phyloP scores from a whole-genome alignment of 2,113 vertebrate genomes.

The Nycticebus coucang region DNA sequence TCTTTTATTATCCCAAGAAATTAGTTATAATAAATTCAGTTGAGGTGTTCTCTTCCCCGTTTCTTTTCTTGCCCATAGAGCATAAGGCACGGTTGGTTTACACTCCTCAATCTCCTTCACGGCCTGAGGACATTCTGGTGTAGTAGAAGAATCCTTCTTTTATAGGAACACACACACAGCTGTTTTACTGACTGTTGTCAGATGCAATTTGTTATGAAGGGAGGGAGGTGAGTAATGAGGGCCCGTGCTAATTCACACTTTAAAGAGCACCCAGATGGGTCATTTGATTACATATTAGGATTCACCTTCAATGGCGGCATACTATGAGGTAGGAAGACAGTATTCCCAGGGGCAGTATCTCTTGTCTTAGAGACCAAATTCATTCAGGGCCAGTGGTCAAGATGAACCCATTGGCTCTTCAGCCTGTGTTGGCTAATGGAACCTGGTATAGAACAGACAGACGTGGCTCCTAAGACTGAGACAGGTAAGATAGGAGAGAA shows the following conservation, averaged over 20 bases:
- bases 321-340: neutral
- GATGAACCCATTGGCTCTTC: neutral
- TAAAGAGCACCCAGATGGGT: conserved; percentile 36
- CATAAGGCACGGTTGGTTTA: conserved; percentile 17
- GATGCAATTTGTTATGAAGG: conserved; percentile 49
- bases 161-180: conserved; percentile 18
- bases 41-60: neutral
- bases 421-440: neutral
- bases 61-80: neutral
- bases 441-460: neutral
- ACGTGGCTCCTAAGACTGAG: neutral
- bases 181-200: conserved; percentile 5
- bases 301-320: conserved; percentile 21
- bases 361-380: neutral
- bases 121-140: neutral
- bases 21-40: conserved; percentile 43
- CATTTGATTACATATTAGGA: conserved; percentile 39
- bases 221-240: neutral
- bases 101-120: conserved; percentile 45
- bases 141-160: neutral
- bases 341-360: neutral
- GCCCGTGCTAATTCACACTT: neutral
- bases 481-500: neutral
- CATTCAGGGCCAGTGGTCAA: neutral
- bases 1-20: conserved; percentile 67